Percentiles rank a stretch among this genome's conserved stretches.
Evolutionary conservation across 2,797 vertebrate genomes (phyloP).

Genomic region (Pipistrellus nathusii): DNA sequence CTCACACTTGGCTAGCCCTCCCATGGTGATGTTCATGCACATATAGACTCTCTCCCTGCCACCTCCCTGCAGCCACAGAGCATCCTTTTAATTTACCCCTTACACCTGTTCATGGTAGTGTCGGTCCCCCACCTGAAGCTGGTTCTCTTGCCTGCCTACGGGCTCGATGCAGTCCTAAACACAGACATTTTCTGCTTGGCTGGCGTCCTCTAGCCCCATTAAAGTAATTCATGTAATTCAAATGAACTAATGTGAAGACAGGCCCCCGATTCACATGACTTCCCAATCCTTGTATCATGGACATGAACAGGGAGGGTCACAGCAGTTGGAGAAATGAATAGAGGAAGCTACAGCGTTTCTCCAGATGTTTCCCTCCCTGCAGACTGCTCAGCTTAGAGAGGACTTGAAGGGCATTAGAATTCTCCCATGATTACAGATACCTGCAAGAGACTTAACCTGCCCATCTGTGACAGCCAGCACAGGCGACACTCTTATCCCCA

Average conservation of each 20-base stretch:
- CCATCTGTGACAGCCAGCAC: conserved; percentile 37
- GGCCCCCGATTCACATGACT: neutral
- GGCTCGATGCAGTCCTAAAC: neutral
- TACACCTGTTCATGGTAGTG: neutral
- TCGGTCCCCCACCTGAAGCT: too few species aligned
- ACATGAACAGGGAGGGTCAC: neutral
- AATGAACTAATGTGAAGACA: neutral
- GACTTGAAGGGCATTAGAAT: conserved; percentile 26
- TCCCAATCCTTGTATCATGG: neutral
- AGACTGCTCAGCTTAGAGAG: conserved; percentile 43
- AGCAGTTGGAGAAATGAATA: neutral
- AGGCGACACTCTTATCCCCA: conserved; percentile 55
- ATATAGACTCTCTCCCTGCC: neutral
- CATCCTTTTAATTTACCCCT: neutral
- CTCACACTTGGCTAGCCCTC: neutral
- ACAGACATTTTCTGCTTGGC: neutral
- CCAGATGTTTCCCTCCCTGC: neutral
- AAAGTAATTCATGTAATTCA: neutral
- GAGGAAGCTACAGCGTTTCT: conserved; percentile 23
- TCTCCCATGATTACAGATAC: conserved; percentile 46
- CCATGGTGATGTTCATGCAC: neutral
- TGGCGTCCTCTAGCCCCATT: neutral
- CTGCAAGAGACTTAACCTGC: conserved; percentile 55
- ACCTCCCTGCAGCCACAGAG: fast-evolving
- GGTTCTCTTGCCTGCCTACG: neutral